These are phyloP conservation scores for Pelosia muscerda DNA, from an alignment of 2,888 invertebrate genomes.

Conservation along the genomic window DNA sequence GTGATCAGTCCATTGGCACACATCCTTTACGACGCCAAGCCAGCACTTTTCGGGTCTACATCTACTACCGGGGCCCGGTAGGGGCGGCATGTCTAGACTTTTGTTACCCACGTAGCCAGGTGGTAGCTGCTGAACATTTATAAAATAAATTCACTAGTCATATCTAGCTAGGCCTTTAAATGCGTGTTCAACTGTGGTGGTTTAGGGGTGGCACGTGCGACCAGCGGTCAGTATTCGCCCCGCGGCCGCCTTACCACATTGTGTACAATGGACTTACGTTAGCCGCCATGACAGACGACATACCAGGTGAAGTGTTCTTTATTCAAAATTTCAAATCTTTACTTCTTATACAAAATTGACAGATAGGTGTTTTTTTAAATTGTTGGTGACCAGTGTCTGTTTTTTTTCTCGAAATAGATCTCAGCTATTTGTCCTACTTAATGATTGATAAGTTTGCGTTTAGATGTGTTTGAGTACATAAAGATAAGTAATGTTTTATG, in stretches of 20 bases:
- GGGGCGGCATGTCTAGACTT: no score
- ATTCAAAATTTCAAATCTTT: constrained; percentile 26
- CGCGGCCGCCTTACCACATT: constrained; percentile 63
- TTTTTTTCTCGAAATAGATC: neutral
- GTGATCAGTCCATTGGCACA: no score
- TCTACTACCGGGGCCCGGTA: no score
- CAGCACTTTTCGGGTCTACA: no score
- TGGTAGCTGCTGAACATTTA: no score
- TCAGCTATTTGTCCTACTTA: neutral
- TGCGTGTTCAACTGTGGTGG: constrained; percentile 56
- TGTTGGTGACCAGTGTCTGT: neutral
- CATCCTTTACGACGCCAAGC: no score
- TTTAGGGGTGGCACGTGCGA: constrained; percentile 67
- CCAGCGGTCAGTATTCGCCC: constrained; percentile 79
- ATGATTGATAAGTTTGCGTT: constrained; percentile 5
- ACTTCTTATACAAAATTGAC: constrained; percentile 9
- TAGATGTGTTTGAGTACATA: neutral
- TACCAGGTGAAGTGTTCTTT: constrained; percentile 74
- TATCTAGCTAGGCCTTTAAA: constrained; percentile 50
- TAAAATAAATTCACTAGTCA: constrained; percentile 8
- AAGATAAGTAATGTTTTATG: neutral
- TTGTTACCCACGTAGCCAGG: no score
- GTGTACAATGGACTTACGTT: constrained; percentile 64
- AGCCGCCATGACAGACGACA: constrained; percentile 69
- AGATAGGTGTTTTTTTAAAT: constrained; percentile 7